Conservation (phyloP, 2,888 invertebrate genomes). For the Thymelicus sylvestris region DNA sequence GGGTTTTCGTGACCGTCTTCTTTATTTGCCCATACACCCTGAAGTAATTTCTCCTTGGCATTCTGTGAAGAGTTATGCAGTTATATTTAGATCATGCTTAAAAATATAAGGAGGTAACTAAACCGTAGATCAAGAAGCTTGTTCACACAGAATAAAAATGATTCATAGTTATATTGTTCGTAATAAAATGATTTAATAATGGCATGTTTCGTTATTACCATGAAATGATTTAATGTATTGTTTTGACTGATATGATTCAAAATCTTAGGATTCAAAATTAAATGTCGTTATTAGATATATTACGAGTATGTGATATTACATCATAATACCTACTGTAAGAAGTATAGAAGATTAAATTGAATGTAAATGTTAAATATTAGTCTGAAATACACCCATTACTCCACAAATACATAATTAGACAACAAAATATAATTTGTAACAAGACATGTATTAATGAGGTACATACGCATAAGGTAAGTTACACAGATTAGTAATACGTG, state of each 20-base stretch:
- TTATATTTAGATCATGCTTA: neutral
- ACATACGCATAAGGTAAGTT: neutral
- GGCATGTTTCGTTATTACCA: slow-evolving; percentile 27
- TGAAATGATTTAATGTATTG: slow-evolving; percentile 10
- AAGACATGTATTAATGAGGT: neutral
- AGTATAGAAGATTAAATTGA: slow-evolving; percentile 3
- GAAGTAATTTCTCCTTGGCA: slow-evolving; percentile 80
- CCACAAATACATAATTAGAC: slow-evolving; percentile 46
- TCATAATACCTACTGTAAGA: slow-evolving; percentile 6
- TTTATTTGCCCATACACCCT: slow-evolving; percentile 82
- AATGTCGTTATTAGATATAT: slow-evolving; percentile 6
- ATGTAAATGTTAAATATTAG: slow-evolving; percentile 57
- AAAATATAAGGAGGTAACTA: slow-evolving; percentile 8
- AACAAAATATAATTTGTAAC: neutral
- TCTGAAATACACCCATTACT: slow-evolving; percentile 79
- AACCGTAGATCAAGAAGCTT: slow-evolving; percentile 23
- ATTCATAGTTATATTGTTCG: slow-evolving; percentile 23
- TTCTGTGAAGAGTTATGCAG: slow-evolving; percentile 60
- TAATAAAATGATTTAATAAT: slow-evolving; percentile 23
- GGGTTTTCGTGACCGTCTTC: slow-evolving; percentile 86
- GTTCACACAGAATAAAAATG: slow-evolving; percentile 20
- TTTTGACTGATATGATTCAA: neutral
- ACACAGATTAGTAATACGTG: slow-evolving; percentile 4
- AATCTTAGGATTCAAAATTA: neutral
- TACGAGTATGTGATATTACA: neutral